Evolutionary conservation across 2,797 vertebrate species (phyloP).

Genomic region (Eulemur rubriventer): DNA sequence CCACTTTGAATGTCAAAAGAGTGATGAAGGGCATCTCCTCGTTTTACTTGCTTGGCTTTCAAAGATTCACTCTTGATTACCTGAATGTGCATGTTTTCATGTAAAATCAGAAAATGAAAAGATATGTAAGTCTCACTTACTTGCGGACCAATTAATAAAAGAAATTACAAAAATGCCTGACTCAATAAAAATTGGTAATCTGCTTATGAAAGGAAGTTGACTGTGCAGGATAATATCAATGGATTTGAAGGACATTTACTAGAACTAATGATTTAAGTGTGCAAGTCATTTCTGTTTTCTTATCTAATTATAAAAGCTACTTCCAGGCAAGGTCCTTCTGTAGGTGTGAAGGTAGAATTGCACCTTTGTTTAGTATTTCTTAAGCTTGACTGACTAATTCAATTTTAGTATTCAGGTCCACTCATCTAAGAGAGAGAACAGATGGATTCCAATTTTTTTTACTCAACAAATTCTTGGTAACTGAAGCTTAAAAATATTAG

Average conservation of each 20-base stretch:
- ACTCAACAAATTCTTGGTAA: constrained; percentile 84
- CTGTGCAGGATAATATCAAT: neutral
- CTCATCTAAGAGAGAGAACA: constrained; percentile 82
- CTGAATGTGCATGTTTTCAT: neutral
- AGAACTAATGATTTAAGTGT: constrained; percentile 19
- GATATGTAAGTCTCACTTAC: neutral
- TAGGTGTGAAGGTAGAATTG: constrained; percentile 78
- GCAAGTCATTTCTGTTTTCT: constrained; percentile 74
- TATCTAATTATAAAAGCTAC: constrained; percentile 78
- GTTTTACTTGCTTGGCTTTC: neutral
- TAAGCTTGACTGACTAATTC: constrained; percentile 81
- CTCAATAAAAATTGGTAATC: neutral
- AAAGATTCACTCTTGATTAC: neutral
- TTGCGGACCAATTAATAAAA: constrained; percentile 16
- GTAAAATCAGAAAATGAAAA: neutral
- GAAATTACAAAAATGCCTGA: neutral
- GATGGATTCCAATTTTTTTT: constrained; percentile 80
- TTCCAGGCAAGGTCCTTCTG: constrained; percentile 70
- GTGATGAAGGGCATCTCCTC: neutral
- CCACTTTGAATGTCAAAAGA: neutral
- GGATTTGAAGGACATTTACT: neutral
- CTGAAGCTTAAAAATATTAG: constrained; percentile 83
- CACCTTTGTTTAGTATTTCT: constrained; percentile 74
- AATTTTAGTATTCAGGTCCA: constrained; percentile 82
- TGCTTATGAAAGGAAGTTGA: neutral